phyloP scores from a whole-genome alignment of 2,797 vertebrate genomes.

The Kryptopterus vitreolus region DNA sequence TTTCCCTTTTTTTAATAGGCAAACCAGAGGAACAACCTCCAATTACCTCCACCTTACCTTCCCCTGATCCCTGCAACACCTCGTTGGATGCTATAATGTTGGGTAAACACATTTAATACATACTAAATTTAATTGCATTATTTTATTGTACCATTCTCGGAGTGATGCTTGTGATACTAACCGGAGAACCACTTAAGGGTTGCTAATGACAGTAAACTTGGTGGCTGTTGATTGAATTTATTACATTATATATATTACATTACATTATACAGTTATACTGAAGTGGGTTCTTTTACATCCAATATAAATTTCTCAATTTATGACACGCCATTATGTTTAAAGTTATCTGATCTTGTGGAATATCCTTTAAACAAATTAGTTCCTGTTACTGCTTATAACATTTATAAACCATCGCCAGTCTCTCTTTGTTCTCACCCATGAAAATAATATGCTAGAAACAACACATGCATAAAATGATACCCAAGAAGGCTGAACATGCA shows the following conservation, averaged over 20 bases:
- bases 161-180: too few relatives aligned
- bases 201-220: neutral
- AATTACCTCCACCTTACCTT: conserved; percentile 26
- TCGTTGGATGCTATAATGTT: conserved; percentile 78
- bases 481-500: neutral
- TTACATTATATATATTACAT: too few relatives aligned
- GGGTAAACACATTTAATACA: conserved; percentile 63
- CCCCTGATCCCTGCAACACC: conserved; percentile 75
- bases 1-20: conserved; percentile 55
- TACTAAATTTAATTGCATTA: neutral
- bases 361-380: neutral
- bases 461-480: neutral
- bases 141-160: too few relatives aligned
- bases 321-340: neutral
- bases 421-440: neutral
- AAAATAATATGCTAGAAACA: neutral
- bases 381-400: neutral
- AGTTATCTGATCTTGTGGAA: neutral
- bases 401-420: neutral
- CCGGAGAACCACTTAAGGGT: neutral
- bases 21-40: conserved; percentile 56
- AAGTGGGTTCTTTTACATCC: neutral
- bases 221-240: too few relatives aligned
- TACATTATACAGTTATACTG: neutral
- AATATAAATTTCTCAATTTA: neutral